A percentile compares a stretch with the other conserved stretches of the same genome.
phyloP scores from a whole-genome alignment of 2,113 vertebrate species.

The Charina bottae region DNA sequence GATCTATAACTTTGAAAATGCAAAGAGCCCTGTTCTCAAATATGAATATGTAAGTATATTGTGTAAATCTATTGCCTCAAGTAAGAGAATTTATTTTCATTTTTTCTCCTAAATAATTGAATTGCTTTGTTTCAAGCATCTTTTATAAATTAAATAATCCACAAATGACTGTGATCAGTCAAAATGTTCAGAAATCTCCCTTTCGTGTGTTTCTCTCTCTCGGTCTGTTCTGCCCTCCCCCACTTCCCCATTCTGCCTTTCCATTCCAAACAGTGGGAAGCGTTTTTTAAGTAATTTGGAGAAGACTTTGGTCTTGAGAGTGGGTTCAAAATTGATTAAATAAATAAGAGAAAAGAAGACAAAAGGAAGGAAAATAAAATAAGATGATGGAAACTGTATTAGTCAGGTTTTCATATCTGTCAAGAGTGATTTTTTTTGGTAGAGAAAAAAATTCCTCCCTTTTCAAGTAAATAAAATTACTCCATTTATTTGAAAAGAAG shows the following conservation, averaged over 20 bases:
- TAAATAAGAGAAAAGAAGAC: neutral
- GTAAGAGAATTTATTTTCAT: neutral
- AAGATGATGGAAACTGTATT: no score
- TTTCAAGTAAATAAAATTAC: no score
- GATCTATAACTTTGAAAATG: slow-evolving; percentile 84
- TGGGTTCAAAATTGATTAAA: neutral
- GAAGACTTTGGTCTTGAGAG: no score
- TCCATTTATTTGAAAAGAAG: no score
- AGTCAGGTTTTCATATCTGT: no score
- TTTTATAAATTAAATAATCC: neutral
- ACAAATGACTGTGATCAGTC: neutral
- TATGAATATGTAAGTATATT: slow-evolving; percentile 84
- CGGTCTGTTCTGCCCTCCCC: neutral
- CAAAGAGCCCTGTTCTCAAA: slow-evolving; percentile 81
- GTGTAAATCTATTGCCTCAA: neutral
- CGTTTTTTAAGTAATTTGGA: no score
- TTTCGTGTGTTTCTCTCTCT: neutral
- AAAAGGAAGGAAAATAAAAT: no score
- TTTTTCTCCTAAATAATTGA: neutral
- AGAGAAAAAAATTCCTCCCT: no score
- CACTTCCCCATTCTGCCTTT: no score
- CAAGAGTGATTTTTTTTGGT: no score
- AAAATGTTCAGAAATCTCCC: neutral
- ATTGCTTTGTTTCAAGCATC: neutral
- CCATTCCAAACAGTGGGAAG: no score